phyloP scores from a whole-genome alignment of 2,797 vertebrate genomes.

The Aldrovandia affinis region DNA sequence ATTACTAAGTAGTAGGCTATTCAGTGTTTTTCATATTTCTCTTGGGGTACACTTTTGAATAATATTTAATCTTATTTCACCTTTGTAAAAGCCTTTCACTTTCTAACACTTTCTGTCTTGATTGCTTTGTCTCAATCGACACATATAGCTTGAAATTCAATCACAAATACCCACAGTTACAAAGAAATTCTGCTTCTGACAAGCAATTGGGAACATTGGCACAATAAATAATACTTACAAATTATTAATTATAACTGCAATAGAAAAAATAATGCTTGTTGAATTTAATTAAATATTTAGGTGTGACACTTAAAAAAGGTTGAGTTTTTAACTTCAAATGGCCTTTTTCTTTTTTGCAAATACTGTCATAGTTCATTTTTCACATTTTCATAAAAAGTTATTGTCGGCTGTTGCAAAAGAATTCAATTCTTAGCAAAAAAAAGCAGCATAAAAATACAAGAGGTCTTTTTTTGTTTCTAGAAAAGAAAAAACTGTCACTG shows the following conservation, averaged over 20 bases:
- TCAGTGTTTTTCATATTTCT: neutral
- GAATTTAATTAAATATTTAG: conserved; percentile 77
- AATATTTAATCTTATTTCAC: neutral
- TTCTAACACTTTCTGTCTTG: neutral
- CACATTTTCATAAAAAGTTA: conserved; percentile 85
- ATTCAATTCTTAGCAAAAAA: conserved; percentile 85
- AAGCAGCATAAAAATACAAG: conserved; percentile 91
- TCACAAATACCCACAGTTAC: conserved; percentile 73
- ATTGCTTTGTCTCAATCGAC: conserved; percentile 25
- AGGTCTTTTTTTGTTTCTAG: conserved; percentile 82
- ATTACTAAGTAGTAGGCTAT: neutral
- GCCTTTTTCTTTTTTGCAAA: conserved; percentile 78
- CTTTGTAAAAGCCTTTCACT: conserved; percentile 7
- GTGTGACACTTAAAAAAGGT: conserved; percentile 70
- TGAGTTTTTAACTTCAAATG: conserved; percentile 70
- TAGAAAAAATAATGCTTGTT: conserved; percentile 83
- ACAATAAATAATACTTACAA: conserved; percentile 77
- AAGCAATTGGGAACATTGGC: conserved; percentile 71
- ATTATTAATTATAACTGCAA: conserved; percentile 61
- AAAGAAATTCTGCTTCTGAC: conserved; percentile 68
- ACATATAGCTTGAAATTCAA: conserved; percentile 27
- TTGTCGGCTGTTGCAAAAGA: conserved; percentile 87
- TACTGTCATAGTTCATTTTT: conserved; percentile 76
- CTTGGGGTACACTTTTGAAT: conserved; percentile 9
- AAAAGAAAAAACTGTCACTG: conserved; percentile 78